phyloP scores from a whole-genome alignment of 1,140 invertebrate species.

The Pararge aegeria region DNA sequence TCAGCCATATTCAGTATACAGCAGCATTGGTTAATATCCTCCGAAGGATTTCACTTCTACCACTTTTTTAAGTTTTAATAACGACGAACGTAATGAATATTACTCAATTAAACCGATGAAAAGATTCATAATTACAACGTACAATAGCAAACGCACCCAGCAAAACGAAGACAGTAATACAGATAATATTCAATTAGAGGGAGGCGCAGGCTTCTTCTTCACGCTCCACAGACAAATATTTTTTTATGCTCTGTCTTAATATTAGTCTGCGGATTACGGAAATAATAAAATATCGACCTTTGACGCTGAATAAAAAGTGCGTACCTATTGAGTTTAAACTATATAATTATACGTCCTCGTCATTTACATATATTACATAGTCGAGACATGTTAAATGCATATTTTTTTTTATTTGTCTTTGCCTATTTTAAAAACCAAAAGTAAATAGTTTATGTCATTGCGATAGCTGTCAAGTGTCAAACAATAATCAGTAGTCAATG shows the following conservation, averaged over 20 bases:
- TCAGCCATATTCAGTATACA: slow-evolving; percentile 87
- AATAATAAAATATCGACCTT: too few species aligned
- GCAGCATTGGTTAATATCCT: slow-evolving; percentile 73
- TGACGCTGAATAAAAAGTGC: too few species aligned
- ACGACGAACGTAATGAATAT: slow-evolving; percentile 34
- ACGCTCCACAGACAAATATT: background rate
- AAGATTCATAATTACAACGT: slow-evolving; percentile 67
- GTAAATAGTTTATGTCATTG: background rate
- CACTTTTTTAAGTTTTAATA: slow-evolving; percentile 53
- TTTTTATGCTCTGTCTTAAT: background rate
- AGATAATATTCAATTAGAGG: background rate
- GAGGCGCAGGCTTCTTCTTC: background rate
- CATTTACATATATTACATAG: too few species aligned
- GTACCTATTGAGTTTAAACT: too few species aligned
- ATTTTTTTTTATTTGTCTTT: too few species aligned
- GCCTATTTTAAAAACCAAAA: too few species aligned
- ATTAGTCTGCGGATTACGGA: too few species aligned
- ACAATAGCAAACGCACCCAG: slow-evolving; percentile 71
- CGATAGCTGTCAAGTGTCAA: background rate
- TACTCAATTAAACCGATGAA: slow-evolving; percentile 56
- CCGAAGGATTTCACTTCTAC: slow-evolving; percentile 55
- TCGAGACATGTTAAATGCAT: too few species aligned
- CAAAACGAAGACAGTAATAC: slow-evolving; percentile 53
- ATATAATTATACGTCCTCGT: too few species aligned
- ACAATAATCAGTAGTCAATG: background rate